Evolutionary conservation across 2,888 invertebrate genomes (phyloP), one percentile per base, ranked within the genome.

Genomic region (Acanthosepion esculentum): DNA sequence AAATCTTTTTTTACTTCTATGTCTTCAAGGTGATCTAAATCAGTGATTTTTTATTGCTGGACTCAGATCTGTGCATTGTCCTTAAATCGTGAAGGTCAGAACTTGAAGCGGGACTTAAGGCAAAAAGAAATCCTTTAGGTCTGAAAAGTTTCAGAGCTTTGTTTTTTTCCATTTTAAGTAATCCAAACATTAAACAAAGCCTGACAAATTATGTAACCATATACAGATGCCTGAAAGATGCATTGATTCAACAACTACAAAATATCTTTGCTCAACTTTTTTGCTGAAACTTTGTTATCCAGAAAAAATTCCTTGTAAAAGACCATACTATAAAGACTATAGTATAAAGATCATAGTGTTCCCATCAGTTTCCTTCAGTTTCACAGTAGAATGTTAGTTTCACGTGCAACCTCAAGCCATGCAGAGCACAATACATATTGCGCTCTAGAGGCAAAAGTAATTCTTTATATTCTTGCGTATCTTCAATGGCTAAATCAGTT

Each of bases 311-410:
- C 78, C n/a, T 23, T 78, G 78, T n/a, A 78, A n/a, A 41, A 33
- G n/a, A 78, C 33, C n/a, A n/a, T 78, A 15, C 15, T 33, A 33
- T 78, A 78, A n/a, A 78, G 26, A 41, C 41, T 41, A 41, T 41
- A 41, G 41, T 41, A 41, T 41, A 41, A 41, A 41, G 41, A 41
- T 41, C 41, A 41, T 41, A 41, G 33, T 15, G 78, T 78, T 78
- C n/a, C 78, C n/a, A 78, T 78, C n/a, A 78, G n/a, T 78, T 78
- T 33, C 78, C 78, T 78, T 78, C 78, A 78, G 78, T 78, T 78
- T 78, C 78, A 78, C 78, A 78, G 78, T 78, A 78, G 78, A n/a
- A 78, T 78, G 78, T 78, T 33, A 78, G n/a, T 78, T 78, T 78
- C 78, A 10, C 33, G 78, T 15, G 33, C n/a, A 10, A 18, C 20